Percentiles rank a stretch among this genome's conserved stretches.
phyloP scores from a whole-genome alignment of 2,113 vertebrate species.

The Petaurus breviceps region DNA sequence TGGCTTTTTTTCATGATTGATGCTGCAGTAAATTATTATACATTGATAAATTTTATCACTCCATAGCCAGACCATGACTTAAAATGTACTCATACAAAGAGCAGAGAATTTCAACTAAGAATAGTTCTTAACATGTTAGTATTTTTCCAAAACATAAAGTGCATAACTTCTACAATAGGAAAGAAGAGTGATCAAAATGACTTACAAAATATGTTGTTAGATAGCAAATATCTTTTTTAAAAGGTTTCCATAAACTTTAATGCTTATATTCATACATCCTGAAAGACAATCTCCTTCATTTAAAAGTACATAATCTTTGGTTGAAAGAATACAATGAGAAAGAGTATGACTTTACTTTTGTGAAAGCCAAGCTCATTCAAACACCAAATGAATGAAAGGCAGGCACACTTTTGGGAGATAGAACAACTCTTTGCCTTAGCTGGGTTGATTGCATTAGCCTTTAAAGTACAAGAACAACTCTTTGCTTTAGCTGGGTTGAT shows the following conservation, averaged over 20 bases:
- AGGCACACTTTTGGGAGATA: not conserved
- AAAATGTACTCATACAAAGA: conserved; percentile 16
- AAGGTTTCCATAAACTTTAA: conserved; percentile 11
- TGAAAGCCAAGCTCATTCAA: not conserved
- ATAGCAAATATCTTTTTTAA: conserved; percentile 1
- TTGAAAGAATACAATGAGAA: not conserved
- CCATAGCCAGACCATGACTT: not conserved
- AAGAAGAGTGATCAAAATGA: not conserved
- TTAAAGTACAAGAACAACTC: not conserved
- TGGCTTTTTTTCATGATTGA: not conserved
- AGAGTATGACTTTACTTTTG: not conserved
- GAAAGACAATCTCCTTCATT: not conserved
- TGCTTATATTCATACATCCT: not conserved
- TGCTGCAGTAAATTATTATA: not conserved
- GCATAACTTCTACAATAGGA: not conserved
- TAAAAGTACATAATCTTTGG: not conserved
- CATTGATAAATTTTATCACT: not conserved
- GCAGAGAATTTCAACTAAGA: not conserved
- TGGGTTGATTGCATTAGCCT: not conserved
- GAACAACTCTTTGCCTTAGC: not conserved
- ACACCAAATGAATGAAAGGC: not conserved
- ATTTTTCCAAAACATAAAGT: not conserved
- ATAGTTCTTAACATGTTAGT: not conserved
- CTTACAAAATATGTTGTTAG: not conserved
- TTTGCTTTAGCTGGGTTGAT: not conserved